A percentile compares a stretch with the other conserved stretches of the same genome.
Evolutionary conservation across 2,113 vertebrate genomes (phyloP).

Genomic region (Bothrops jararaca): DNA sequence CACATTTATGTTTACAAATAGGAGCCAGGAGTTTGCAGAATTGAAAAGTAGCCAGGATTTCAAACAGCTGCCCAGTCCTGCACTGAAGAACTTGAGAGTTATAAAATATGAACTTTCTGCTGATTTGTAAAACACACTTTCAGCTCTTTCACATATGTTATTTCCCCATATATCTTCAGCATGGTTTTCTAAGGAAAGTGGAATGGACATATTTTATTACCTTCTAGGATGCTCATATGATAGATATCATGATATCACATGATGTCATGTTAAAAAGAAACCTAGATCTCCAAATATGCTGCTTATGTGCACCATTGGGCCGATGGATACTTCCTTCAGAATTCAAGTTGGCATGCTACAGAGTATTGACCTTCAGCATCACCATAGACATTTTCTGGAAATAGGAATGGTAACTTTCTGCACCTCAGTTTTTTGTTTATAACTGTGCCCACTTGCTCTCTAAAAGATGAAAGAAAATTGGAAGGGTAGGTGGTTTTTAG

Average conservation of each 20-base stretch:
- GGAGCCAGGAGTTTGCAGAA: not conserved
- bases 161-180: slow-evolving; percentile 4
- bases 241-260: not conserved
- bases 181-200: not conserved
- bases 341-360: not conserved
- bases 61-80: not conserved
- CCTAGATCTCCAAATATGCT: not conserved
- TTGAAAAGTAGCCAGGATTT: not conserved
- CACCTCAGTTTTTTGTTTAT: not conserved
- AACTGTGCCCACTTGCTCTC: not conserved
- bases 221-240: not conserved
- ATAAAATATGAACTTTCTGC: not conserved
- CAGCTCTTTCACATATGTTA: slow-evolving; percentile 12
- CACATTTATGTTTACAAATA: not conserved
- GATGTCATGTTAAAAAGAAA: not conserved
- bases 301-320: not conserved
- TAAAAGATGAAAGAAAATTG: not conserved
- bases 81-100: not conserved
- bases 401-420: not conserved
- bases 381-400: not conserved
- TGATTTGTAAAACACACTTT: slow-evolving; percentile 2
- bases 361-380: not conserved
- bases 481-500: not conserved
- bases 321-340: not conserved
- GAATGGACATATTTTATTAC: not conserved